A percentile compares a stretch with the other conserved stretches of the same genome.
phyloP scores from a whole-genome alignment of 1,140 invertebrate genomes.

The Drosophila ficusphila region DNA sequence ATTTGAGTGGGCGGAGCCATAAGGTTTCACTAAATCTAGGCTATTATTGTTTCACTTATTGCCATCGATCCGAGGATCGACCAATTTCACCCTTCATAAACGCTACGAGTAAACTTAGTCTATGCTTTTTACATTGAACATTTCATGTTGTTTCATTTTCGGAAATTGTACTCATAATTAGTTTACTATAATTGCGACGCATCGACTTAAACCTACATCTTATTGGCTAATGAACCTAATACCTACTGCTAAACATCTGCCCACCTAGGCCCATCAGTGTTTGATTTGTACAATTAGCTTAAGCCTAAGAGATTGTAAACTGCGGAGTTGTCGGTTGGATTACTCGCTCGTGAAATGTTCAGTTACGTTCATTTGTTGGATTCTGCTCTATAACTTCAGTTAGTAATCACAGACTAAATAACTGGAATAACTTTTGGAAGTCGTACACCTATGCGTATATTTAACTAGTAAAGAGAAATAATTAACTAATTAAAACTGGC shows the following conservation, averaged over 20 bases:
- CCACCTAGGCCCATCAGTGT: conserved; percentile 70
- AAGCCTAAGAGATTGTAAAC: conserved; percentile 42
- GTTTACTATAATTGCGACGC: conserved; percentile 64
- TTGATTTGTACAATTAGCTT: conserved; percentile 45
- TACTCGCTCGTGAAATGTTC: conserved; percentile 65
- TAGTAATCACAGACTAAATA: conserved; percentile 73
- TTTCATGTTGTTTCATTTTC: conserved; percentile 62
- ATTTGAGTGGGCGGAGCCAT: conserved; percentile 12
- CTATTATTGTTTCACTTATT: conserved; percentile 72
- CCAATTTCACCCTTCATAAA: conserved; percentile 41
- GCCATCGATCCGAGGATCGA: conserved; percentile 40
- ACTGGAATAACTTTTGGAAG: conserved; percentile 77
- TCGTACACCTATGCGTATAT: conserved; percentile 42
- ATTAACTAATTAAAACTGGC: conserved; percentile 74
- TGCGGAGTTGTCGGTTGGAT: conserved; percentile 37
- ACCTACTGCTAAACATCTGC: conserved; percentile 81
- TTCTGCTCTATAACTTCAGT: conserved; percentile 61
- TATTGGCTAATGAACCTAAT: conserved; percentile 59
- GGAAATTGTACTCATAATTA: conserved; percentile 70
- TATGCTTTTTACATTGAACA: conserved; percentile 54
- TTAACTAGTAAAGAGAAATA: conserved; percentile 63
- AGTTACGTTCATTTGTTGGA: conserved; percentile 59
- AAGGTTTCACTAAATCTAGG: conserved; percentile 49
- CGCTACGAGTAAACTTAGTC: conserved; percentile 36
- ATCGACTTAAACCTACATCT: conserved; percentile 44